These are phyloP conservation scores for Antrozous pallidus DNA, from an alignment of 2,797 vertebrate genomes.

Conservation along the genomic window DNA sequence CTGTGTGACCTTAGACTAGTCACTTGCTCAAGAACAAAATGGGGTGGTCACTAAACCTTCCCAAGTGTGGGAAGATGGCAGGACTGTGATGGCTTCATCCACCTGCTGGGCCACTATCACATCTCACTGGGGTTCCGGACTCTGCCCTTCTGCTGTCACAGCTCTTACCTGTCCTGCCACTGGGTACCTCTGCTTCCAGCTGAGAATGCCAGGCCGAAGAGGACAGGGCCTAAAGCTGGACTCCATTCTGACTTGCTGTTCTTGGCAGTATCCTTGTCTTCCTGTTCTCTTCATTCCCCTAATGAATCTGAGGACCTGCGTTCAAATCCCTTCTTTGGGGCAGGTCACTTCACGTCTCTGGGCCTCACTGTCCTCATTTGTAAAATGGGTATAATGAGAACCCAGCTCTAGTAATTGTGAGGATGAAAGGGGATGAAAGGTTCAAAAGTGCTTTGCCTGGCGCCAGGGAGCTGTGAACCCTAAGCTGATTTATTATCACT, in stretches of 20 bases:
- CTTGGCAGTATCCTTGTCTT: not conserved
- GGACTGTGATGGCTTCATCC: not conserved
- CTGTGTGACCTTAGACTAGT: conserved; percentile 27
- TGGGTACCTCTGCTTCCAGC: not conserved
- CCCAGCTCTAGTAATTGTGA: not conserved
- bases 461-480: not conserved
- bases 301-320: not conserved
- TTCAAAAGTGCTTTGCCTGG: not conserved
- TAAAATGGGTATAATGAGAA: not conserved
- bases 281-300: not conserved
- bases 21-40: conserved; percentile 6
- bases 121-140: not conserved
- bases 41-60: not conserved
- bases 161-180: not conserved
- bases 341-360: not conserved
- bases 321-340: not conserved
- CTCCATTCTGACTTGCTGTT: not conserved
- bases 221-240: not conserved
- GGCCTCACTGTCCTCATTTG: not conserved
- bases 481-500: not conserved
- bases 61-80: not conserved
- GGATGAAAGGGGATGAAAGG: not conserved
- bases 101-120: not conserved
- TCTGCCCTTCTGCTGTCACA: not conserved
- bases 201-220: not conserved